Evolutionary conservation across 2,113 vertebrate species (phyloP), one percentile per base, ranked within the genome.

Genomic region (Oxygymnocypris stewartii): DNA sequence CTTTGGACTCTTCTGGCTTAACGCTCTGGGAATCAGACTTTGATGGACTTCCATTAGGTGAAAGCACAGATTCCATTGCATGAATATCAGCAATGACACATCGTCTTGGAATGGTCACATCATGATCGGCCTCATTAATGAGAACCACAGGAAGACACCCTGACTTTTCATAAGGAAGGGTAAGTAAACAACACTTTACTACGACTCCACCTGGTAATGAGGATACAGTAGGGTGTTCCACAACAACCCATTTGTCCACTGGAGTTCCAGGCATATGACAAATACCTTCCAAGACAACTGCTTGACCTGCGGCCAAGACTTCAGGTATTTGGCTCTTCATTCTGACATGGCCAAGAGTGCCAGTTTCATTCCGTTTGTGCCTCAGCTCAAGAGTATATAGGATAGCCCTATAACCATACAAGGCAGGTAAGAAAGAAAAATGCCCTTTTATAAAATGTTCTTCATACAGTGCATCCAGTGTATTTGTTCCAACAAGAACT

Each of bases 281-380:
- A 13, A 20, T 20, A 16, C 86, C 79, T 42, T 87, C 71, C 31
- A 83, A 28, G 47, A 57, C 35, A 16, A 79, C 61, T 84, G 71
- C 78, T 61, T n/a, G 37, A 31, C 61, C 8, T 71, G 82, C 86
- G 10, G 75, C 61, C 51, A 87, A 49, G 6, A 80, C 63, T 37
- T 54, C 20, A 63, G 44, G 75, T 14, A 1, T 13, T 54, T 69
- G 57, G 6, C 25, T 35, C 54, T 61, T 57, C 5, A 37, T 16
- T 61, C 16, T 80, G 2, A 61, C 31, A 16, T 20, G 54, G 10
- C 78, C 78, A 80, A 80, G 49, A 12, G 20, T 40, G 4, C 78
- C 31, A 61, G 51, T 40, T 35, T 16, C 7, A 37, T 9, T 18
- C 0, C 1, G 25, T 59, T 9, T 59, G 13, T 80, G 28, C 10